phyloP scores from a whole-genome alignment of 2,888 invertebrate species.

The Mycalesis mineus region DNA sequence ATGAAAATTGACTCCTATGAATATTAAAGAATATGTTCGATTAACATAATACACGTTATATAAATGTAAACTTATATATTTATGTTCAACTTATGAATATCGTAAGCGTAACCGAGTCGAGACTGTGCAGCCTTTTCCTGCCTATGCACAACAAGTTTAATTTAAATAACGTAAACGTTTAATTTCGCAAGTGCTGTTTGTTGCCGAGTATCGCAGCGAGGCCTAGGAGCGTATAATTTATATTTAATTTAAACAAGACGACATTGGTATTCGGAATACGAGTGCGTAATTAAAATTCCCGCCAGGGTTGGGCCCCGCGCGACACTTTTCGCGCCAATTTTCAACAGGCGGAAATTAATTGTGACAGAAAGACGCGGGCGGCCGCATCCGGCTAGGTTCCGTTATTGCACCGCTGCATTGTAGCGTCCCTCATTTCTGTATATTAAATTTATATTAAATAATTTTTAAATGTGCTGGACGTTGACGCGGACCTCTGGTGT shows the following conservation, averaged over 20 bases:
- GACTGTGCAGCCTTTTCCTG: not conserved
- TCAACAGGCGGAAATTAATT: slow-evolving; percentile 79
- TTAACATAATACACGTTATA: not conserved
- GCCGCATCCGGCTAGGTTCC: slow-evolving; percentile 73
- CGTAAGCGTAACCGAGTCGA: not conserved
- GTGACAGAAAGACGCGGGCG: slow-evolving; percentile 77
- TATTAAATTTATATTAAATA: not conserved
- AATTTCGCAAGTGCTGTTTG: slow-evolving; percentile 59
- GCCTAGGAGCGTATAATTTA: slow-evolving; percentile 77
- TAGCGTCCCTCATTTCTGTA: slow-evolving; percentile 13
- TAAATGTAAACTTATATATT: not conserved
- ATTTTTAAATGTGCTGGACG: not conserved
- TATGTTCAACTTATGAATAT: not conserved
- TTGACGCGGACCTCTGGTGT: not conserved
- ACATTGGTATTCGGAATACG: slow-evolving; percentile 78
- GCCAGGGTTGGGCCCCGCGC: slow-evolving; percentile 64
- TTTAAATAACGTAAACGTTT: slow-evolving; percentile 37
- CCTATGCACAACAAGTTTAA: slow-evolving; percentile 13
- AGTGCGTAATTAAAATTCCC: slow-evolving; percentile 79
- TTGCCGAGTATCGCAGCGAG: slow-evolving; percentile 67
- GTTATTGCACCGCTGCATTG: slow-evolving; percentile 52
- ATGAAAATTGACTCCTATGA: too few species aligned
- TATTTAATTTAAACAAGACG: slow-evolving; percentile 79
- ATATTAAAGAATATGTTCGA: too few species aligned
- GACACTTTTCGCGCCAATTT: slow-evolving; percentile 79